These are phyloP conservation scores for Arrhamphus sclerolepis DNA, from an alignment of 2,797 vertebrate genomes.

Conservation along the genomic window DNA sequence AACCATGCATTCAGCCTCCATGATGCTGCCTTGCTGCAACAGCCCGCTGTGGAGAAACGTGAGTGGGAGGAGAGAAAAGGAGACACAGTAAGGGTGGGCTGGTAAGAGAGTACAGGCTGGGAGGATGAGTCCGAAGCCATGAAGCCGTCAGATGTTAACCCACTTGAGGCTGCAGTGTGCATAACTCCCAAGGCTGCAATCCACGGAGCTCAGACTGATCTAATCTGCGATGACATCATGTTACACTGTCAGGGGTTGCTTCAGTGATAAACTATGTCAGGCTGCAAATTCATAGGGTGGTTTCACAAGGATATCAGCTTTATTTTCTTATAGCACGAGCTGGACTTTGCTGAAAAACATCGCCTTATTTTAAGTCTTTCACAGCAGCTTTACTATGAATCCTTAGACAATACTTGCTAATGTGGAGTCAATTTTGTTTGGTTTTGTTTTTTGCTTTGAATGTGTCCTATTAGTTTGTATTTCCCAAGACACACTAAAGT, in stretches of 20 bases:
- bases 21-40: constrained; percentile 81
- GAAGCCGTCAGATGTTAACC: constrained; percentile 67
- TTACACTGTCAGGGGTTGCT: constrained; percentile 40
- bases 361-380: constrained; percentile 14
- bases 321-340: constrained; percentile 12
- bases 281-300: constrained; percentile 26
- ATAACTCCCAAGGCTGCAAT: constrained; percentile 55
- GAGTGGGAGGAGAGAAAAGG: constrained; percentile 45
- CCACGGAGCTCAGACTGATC: constrained; percentile 38
- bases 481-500: background rate
- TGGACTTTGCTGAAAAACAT: constrained; percentile 22
- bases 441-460: too few species aligned
- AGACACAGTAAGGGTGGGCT: constrained; percentile 21
- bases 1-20: constrained; percentile 83
- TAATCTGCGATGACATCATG: constrained; percentile 74
- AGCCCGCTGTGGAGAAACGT: constrained; percentile 72
- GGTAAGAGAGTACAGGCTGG: constrained; percentile 25
- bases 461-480: background rate
- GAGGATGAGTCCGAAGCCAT: constrained; percentile 46
- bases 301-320: constrained; percentile 31
- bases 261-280: constrained; percentile 38
- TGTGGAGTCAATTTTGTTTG: too few species aligned
- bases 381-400: constrained; percentile 3
- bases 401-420: background rate
- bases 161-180: constrained; percentile 54